Percentiles rank a stretch among this genome's conserved stretches.
These are phyloP conservation scores for Pollenia griseotomentosa DNA, from an alignment of 2,888 invertebrate genomes.

Conservation along the genomic window DNA sequence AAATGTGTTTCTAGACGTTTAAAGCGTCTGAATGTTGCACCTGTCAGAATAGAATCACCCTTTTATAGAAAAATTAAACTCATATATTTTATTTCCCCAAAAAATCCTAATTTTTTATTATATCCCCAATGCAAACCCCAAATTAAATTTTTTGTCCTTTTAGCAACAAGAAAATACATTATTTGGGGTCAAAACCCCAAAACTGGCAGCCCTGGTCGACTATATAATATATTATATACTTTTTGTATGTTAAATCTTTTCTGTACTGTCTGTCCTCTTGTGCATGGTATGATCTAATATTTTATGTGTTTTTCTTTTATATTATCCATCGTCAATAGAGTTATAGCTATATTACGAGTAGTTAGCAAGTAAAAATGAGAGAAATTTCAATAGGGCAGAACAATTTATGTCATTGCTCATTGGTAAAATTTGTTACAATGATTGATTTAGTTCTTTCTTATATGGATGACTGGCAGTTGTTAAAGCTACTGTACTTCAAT, in stretches of 20 bases:
- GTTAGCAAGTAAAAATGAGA: conserved; percentile 31
- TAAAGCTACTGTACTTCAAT: background rate
- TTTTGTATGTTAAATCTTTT: background rate
- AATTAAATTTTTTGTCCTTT: too few species aligned
- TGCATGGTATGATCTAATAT: background rate
- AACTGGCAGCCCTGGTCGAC: too few species aligned
- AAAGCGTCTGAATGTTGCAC: too few species aligned
- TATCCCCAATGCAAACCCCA: too few species aligned
- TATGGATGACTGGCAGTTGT: conserved; percentile 22
- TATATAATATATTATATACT: too few species aligned
- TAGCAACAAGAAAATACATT: too few species aligned
- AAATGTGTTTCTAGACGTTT: too few species aligned
- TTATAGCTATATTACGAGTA: background rate
- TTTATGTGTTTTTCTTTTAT: background rate
- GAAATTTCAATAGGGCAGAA: conserved; percentile 39
- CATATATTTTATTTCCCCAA: too few species aligned
- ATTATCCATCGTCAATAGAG: background rate
- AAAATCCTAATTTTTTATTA: too few species aligned
- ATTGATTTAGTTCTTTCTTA: conserved; percentile 38
- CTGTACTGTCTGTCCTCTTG: background rate
- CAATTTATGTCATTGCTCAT: conserved; percentile 51
- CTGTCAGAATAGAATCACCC: too few species aligned
- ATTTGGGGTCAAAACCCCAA: too few species aligned
- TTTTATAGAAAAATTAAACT: too few species aligned
- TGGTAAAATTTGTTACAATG: conserved; percentile 34